Conservation (phyloP, 2,113 vertebrate genomes). For the Atlantisia rogersi region DNA sequence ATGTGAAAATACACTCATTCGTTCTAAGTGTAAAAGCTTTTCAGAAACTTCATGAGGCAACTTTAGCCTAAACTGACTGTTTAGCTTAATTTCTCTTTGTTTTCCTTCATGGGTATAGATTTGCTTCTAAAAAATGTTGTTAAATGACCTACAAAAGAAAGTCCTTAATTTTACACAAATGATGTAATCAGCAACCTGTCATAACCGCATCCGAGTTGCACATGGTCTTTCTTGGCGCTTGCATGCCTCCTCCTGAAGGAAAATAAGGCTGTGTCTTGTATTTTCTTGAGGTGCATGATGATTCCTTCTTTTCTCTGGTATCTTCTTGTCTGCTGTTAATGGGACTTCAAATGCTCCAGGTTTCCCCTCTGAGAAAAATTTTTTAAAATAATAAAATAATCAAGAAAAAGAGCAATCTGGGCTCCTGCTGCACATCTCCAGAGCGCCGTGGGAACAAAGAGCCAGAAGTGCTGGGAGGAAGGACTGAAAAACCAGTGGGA, state of each 20-base stretch:
- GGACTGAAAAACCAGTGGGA: slow-evolving; percentile 28
- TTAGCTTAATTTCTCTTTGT: not conserved
- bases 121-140: not conserved
- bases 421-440: not conserved
- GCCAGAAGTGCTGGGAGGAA: not conserved
- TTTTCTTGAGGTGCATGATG: not conserved
- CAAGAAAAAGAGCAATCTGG: not conserved
- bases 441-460: slow-evolving; percentile 5
- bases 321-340: not conserved
- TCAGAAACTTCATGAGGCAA: not conserved
- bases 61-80: not conserved
- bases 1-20: not conserved
- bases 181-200: not conserved
- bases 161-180: not conserved
- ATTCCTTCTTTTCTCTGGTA: not conserved
- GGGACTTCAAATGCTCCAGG: not conserved
- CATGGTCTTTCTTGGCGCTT: not conserved
- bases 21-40: not conserved
- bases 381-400: not conserved
- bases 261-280: not conserved
- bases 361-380: not conserved
- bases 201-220: not conserved
- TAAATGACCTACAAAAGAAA: not conserved
- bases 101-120: not conserved
- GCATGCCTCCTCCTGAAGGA: not conserved